Percentiles rank a stretch among this genome's conserved stretches.
These are phyloP conservation scores for Simalia tracyae DNA, from an alignment of 2,797 vertebrate genomes.

Conservation along the genomic window DNA sequence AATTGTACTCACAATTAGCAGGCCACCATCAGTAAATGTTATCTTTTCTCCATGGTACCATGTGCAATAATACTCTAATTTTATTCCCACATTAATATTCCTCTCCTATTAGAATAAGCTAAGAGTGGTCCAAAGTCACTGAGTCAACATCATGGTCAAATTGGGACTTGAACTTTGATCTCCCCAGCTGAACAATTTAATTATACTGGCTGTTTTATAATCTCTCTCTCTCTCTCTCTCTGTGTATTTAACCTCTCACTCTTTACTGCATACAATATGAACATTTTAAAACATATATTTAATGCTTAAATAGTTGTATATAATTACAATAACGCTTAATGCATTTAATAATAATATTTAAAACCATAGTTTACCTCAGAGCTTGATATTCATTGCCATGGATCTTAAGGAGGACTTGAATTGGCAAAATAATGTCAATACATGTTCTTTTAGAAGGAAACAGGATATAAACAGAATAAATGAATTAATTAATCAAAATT, in stretches of 20 bases:
- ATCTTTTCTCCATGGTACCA: too few species aligned
- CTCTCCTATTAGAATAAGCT: too few species aligned
- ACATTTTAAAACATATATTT: not conserved
- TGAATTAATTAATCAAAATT: not conserved
- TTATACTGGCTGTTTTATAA: not conserved
- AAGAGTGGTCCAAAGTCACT: too few species aligned
- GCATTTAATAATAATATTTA: not conserved
- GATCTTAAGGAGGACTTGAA: not conserved
- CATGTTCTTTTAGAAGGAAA: not conserved
- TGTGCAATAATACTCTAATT: too few species aligned
- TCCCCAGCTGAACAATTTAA: not conserved
- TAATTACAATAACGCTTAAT: not conserved
- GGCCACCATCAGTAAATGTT: too few species aligned
- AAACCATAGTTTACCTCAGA: not conserved
- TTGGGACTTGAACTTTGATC: too few species aligned
- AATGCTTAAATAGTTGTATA: not conserved
- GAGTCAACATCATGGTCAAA: too few species aligned
- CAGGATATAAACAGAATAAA: not conserved
- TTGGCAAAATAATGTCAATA: not conserved
- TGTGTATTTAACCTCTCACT: not conserved
- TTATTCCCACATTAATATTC: too few species aligned
- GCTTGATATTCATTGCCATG: not conserved
- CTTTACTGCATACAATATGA: not conserved
- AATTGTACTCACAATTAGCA: not conserved
- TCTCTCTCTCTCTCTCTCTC: not conserved